phyloP scores from a whole-genome alignment of 2,888 invertebrate species.

The Acanthoscelides obtectus region DNA sequence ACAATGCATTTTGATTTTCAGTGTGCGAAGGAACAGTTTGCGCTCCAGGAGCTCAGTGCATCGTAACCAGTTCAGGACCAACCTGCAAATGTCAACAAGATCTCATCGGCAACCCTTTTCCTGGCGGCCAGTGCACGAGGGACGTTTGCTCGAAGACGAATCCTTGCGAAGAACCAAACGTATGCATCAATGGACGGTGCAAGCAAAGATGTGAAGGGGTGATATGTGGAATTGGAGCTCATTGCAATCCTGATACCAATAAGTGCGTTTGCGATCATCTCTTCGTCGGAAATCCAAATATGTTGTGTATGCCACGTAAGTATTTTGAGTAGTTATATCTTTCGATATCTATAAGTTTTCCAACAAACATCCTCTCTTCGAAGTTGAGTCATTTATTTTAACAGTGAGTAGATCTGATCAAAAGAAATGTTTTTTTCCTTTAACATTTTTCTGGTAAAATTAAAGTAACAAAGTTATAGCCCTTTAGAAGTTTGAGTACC shows the following conservation, averaged over 20 bases:
- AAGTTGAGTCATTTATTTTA: too few relatives aligned
- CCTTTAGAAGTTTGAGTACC: too few relatives aligned
- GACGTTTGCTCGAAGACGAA: slow-evolving; percentile 75
- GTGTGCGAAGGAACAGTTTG: slow-evolving; percentile 75
- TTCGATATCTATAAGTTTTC: too few relatives aligned
- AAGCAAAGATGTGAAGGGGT: slow-evolving; percentile 83
- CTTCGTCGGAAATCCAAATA: slow-evolving; percentile 84
- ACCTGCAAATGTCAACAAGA: slow-evolving; percentile 87
- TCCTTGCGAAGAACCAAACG: slow-evolving; percentile 72
- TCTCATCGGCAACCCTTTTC: slow-evolving; percentile 85
- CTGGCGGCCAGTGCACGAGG: slow-evolving; percentile 78
- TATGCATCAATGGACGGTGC: slow-evolving; percentile 84
- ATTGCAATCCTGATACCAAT: slow-evolving; percentile 74
- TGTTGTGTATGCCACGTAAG: slow-evolving; percentile 89
- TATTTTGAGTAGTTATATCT: slow-evolving; percentile 37
- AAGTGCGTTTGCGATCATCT: slow-evolving; percentile 83
- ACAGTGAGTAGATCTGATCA: too few relatives aligned
- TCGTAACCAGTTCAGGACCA: slow-evolving; percentile 77
- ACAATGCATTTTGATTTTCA: slow-evolving; percentile 47
- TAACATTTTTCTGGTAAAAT: too few relatives aligned
- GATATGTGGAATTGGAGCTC: slow-evolving; percentile 84
- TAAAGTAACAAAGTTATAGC: too few relatives aligned
- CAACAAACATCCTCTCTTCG: too few relatives aligned
- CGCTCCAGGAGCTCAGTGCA: slow-evolving; percentile 78
- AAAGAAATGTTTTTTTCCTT: too few relatives aligned